Evolutionary conservation across 2,113 vertebrate species (phyloP), one percentile per base, ranked within the genome.

Genomic region (Thamnophis sirtalis): DNA sequence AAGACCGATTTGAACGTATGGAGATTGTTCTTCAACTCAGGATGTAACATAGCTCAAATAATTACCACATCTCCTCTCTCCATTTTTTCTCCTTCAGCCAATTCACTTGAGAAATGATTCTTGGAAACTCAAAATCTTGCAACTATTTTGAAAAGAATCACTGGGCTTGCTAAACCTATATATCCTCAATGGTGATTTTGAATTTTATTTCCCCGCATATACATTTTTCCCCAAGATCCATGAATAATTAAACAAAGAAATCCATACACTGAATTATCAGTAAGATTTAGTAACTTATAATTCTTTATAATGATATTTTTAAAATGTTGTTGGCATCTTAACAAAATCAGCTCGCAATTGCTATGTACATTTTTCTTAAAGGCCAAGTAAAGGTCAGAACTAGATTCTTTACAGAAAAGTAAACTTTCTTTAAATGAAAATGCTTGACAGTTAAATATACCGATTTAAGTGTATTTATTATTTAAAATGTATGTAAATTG

Each of bases 381-480:
- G 68, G 89, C 50, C 89, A 90, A 54, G 13, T 55, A 90, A 84
- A 90, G 80, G 89, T 90, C 68, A 84, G 58, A 90, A 90, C 38
- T 90, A 53, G 26, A 53, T 68, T 90, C 21, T 84, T 90, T 38
- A 54, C n/a, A 90, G 51, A 38, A 90, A 90, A 84, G 11, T 53
- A 80, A 84, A 90, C 68, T 90, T 38, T 48, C 51, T 55, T 38
- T 90, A 33, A 90, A 84, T 90, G 68, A 90, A 90, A 90, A 84
- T 90, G 33, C 43, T 90, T 90, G 89, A 90, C 89, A 90, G 68
- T 84, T 84, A 55, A 84, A 55, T 24, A 43, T 53, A 43, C 33
- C 4, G 1, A 80, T 33, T 55, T 26, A 90, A 90, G 51, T 84
- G 22, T 7, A 43, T 90, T 33, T 48, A 33, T 50, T 90, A 84